Conservation (phyloP, 2,797 vertebrate species). For the Tokudaia tokunoshimensis region DNA sequence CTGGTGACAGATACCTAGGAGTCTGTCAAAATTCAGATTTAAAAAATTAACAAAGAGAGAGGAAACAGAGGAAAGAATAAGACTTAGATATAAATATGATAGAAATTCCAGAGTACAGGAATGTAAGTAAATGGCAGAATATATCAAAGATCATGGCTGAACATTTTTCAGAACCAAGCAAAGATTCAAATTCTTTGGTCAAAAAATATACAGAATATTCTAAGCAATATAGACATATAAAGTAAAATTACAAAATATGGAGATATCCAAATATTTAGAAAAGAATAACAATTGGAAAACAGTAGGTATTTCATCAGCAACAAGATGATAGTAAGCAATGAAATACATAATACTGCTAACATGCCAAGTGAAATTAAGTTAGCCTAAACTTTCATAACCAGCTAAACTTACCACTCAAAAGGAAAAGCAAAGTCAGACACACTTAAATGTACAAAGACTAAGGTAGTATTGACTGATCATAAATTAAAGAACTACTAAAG, state of each 20-base stretch:
- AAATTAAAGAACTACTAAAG: slow-evolving; percentile 5
- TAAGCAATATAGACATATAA: neutral
- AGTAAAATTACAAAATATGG: slow-evolving; percentile 20
- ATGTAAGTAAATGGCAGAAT: neutral
- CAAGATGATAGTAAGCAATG: neutral
- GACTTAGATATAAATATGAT: neutral
- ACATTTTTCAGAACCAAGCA: slow-evolving; percentile 31
- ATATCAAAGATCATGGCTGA: neutral
- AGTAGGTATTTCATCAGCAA: slow-evolving; percentile 20
- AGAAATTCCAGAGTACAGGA: slow-evolving; percentile 29
- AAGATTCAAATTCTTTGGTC: slow-evolving; percentile 33
- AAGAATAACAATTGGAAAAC: neutral
- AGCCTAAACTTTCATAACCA: slow-evolving; percentile 45
- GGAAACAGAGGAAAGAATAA: slow-evolving; percentile 7
- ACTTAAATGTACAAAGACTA: slow-evolving; percentile 15
- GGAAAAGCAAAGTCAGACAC: slow-evolving; percentile 47
- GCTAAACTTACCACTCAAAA: slow-evolving; percentile 3
- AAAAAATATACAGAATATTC: slow-evolving; percentile 35
- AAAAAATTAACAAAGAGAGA: slow-evolving; percentile 41
- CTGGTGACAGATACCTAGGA: neutral
- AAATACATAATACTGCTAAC: neutral
- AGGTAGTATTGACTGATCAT: neutral
- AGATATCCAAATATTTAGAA: slow-evolving; percentile 46
- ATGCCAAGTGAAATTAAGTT: neutral
- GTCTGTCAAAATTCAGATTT: neutral